phyloP scores from a whole-genome alignment of 2,888 invertebrate species.

The Timema cristinae region DNA sequence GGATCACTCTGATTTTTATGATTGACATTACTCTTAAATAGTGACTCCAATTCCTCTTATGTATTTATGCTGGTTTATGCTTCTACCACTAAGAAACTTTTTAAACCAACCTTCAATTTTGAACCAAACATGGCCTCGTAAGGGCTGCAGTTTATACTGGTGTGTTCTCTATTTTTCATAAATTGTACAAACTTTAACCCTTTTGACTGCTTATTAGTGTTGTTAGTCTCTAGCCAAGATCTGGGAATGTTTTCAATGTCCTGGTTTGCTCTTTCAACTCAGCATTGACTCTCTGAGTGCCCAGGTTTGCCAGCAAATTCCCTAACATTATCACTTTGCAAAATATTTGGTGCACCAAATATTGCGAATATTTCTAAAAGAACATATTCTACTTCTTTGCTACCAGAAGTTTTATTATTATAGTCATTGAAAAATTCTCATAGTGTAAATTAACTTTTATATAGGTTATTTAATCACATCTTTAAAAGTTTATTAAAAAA shows the following conservation, averaged over 20 bases:
- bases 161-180: slow-evolving; percentile 27
- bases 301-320: slow-evolving; percentile 1
- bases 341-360: slow-evolving; percentile 4
- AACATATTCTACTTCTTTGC: slow-evolving; percentile 5
- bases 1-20: no score
- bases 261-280: slow-evolving; percentile 13
- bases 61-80: slow-evolving; percentile 18
- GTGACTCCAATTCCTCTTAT: slow-evolving; percentile 20
- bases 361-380: slow-evolving; percentile 4
- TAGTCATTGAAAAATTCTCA: no score
- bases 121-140: slow-evolving; percentile 31
- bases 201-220: slow-evolving; percentile 28
- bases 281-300: neutral
- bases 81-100: slow-evolving; percentile 21
- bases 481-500: no score
- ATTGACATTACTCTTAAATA: no score
- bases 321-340: neutral
- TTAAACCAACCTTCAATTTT: slow-evolving; percentile 25
- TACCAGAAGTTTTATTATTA: no score
- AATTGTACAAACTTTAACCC: slow-evolving; percentile 29
- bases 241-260: slow-evolving; percentile 25
- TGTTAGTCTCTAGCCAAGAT: slow-evolving; percentile 20
- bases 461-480: no score
- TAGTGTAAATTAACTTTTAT: no score
- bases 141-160: slow-evolving; percentile 28